Evolutionary conservation across 1,140 invertebrate genomes (phyloP), one percentile per base, ranked within the genome.

Genomic region (Berghia stephanieae): DNA sequence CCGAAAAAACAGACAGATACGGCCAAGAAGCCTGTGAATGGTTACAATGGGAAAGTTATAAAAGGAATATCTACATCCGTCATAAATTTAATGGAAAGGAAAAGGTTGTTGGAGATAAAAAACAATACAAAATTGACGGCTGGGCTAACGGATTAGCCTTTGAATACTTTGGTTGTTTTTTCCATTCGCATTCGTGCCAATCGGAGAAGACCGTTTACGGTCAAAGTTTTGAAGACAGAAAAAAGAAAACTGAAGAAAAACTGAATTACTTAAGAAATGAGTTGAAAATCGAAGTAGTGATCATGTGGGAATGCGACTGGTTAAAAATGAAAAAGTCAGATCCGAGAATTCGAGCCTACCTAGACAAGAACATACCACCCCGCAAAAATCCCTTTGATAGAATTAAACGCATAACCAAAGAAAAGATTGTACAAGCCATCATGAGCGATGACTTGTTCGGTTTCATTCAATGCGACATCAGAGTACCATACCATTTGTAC

Each of bases 381-480:
- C 3, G 36, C 34, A 13, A 10, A 1, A 24, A 10, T 21, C 67
- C 13, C 38, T n/a, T 24, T 21, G 6, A 43, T 8, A 27, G 24
- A 1, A 24, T 24, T 44, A 24, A 1, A 60, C 10, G 27, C 21
- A 60, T 75, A 24, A 70, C 24, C 10, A 16, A 24, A 44, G 36
- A 18, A n/a, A 31, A 76, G 34, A 78, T 77, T 34, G 24, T 70
- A 27, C 43, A 70, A 16, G 49, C 40, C 0, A 55, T 78, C 2
- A 13, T 46, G 43, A 27, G 27, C 1, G 44, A 49, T 27, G 16
- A 42, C 31, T 24, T 68, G 16, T 82, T 82, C 66, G 79, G 81
- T 13, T 34, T 82, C 21, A 49, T 78, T 24, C 67, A 82, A 34
- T 73, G 70, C 24, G 79, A 80, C 49, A 76, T 82, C 21, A 8